Base-by-base conservation (phyloP, 2,797 vertebrate species). In the Arnoldichthys spilopterus region DNA sequence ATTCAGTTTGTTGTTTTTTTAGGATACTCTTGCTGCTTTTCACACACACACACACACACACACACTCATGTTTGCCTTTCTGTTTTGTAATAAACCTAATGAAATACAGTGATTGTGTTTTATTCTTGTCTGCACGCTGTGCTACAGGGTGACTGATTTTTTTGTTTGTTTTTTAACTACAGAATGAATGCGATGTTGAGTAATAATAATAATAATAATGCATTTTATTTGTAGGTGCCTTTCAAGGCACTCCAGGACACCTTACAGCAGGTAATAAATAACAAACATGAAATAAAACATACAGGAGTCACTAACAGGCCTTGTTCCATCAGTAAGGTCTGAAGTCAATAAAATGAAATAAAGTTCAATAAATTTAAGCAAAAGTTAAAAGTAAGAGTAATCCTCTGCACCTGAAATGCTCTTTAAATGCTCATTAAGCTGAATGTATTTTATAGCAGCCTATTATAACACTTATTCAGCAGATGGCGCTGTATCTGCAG, bases 21-120 rank as follows among this genome's bases (percentile, higher is more conserved):
- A 79, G 70, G 76, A 73, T 61, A 43, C 53, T 79, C 76, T 74
- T 54, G 78, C 49, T 79, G 72, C 66, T 49, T 72, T 73, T 61
- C 76, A 81, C 62, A 49, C 67, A 77, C 51, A 72, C 34, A 37
- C 34, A 37, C 34, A 37, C 34, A 37, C 37, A 40, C 37, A 40
- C 37, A 11, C 40, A 69, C 79, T 77, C 47, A 72, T 78, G 78
- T 82, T 85, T 83, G 82, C 84, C 84, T 85, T 85, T 74, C 72
- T 66, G 28, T 85, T 85, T 85, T 82, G 28, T 85, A 85, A 85
- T 83, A 83, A 85, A 85, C 47, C 79, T 59, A 83, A 61, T 68
- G 34, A 68, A 75, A 43, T 78, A 79, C 76, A 73, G 49, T 30
- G n/a, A n/a, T 53, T 69, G 47, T 40, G 54, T 26, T 32, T 76